Evolutionary conservation across 2,113 vertebrate species (phyloP).

Genomic region (Saccopteryx leptura): DNA sequence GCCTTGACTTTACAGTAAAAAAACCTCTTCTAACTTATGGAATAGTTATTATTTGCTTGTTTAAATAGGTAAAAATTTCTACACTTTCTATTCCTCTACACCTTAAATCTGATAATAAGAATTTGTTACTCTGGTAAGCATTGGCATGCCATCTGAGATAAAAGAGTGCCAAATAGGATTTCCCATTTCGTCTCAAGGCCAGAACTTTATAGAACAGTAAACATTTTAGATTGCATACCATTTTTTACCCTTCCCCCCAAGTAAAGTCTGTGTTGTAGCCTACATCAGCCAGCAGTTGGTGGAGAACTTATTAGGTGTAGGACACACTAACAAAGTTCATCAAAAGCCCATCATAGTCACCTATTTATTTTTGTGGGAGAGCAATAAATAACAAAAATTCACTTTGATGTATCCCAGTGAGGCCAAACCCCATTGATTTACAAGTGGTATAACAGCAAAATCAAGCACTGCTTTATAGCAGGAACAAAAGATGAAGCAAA

Average conservation of each 20-base stretch:
- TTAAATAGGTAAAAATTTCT: conserved; percentile 7
- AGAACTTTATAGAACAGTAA: neutral
- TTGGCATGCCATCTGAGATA: neutral
- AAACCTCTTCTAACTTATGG: conserved; percentile 27
- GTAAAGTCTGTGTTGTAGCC: conserved; percentile 1
- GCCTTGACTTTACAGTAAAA: conserved; percentile 61
- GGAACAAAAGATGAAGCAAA: neutral
- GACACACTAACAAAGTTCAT: neutral
- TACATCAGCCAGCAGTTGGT: neutral
- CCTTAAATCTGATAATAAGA: conserved; percentile 35
- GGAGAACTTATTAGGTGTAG: neutral
- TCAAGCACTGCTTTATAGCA: neutral
- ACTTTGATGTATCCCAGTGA: conserved; percentile 15
- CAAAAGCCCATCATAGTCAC: neutral
- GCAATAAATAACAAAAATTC: neutral
- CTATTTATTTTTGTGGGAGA: neutral
- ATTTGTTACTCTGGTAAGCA: neutral
- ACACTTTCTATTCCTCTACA: conserved; percentile 7
- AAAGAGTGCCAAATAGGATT: neutral
- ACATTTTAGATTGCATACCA: neutral
- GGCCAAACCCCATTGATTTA: neutral
- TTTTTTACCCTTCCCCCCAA: neutral
- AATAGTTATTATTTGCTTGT: conserved; percentile 17
- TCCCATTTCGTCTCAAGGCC: neutral
- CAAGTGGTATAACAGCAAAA: conserved; percentile 42